Percentiles rank a stretch among this genome's conserved stretches.
phyloP scores from a whole-genome alignment of 2,797 vertebrate genomes.

The Ctenopoma kingsleyae region DNA sequence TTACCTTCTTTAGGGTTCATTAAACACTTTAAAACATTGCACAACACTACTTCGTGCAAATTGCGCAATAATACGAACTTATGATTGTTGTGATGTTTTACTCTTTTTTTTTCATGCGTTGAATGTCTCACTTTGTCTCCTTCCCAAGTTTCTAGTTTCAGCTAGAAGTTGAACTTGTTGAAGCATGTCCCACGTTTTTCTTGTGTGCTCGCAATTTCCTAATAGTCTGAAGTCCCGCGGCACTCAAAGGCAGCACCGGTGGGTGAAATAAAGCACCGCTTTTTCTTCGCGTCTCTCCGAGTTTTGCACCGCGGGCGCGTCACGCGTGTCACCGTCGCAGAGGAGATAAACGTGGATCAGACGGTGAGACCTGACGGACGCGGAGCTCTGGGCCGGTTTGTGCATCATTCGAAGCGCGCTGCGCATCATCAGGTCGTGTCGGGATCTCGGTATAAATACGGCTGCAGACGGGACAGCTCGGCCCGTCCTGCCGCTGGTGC shows the following conservation, averaged over 20 bases:
- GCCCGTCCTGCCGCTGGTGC: slow-evolving; percentile 42
- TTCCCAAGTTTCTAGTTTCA: too few relatives aligned
- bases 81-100: too few relatives aligned
- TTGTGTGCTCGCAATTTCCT: neutral
- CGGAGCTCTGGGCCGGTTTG: neutral
- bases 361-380: neutral
- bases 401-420: slow-evolving; percentile 33
- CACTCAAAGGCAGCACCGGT: slow-evolving; percentile 43
- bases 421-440: slow-evolving; percentile 53
- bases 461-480: slow-evolving; percentile 57
- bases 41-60: too few relatives aligned
- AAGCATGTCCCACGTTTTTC: slow-evolving; percentile 6
- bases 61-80: too few relatives aligned
- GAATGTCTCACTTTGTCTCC: too few relatives aligned
- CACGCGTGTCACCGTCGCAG: fast-evolving
- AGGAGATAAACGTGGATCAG: neutral
- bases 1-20: too few relatives aligned
- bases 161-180: neutral
- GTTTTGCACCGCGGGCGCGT: neutral
- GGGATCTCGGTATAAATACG: slow-evolving; percentile 62
- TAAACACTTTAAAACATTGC: too few relatives aligned
- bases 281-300: slow-evolving; percentile 34
- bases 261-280: slow-evolving; percentile 21
- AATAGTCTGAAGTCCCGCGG: slow-evolving; percentile 8
- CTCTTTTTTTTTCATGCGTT: too few relatives aligned